These are phyloP conservation scores for Lateolabrax maculatus DNA, from an alignment of 2,797 vertebrate species.

Conservation along the genomic window DNA sequence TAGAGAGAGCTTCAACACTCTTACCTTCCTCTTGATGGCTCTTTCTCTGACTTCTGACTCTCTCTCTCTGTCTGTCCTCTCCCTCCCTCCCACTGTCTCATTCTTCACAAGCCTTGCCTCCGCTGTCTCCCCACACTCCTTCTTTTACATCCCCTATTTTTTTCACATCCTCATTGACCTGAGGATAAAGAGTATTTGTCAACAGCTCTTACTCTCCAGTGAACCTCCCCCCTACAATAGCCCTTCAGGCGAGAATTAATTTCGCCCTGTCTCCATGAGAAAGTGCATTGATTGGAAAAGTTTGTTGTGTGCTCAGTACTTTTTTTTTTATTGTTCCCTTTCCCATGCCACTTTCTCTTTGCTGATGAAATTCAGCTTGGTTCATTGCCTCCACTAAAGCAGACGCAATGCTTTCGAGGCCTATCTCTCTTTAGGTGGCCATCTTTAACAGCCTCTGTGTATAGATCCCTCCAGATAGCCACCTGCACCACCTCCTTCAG, in stretches of 20 bases:
- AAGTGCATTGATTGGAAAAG: slow-evolving; percentile 76
- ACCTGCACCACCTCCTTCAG: background rate
- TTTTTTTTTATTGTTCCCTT: slow-evolving; percentile 55
- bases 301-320: slow-evolving; percentile 63
- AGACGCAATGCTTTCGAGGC: slow-evolving; percentile 32
- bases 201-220: slow-evolving; percentile 72
- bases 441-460: slow-evolving; percentile 23
- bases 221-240: slow-evolving; percentile 47
- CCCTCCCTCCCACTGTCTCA: slow-evolving; percentile 2
- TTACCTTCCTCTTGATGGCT: slow-evolving; percentile 39
- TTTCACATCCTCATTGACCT: slow-evolving; percentile 62
- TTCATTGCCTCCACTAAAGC: slow-evolving; percentile 53
- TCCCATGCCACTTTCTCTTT: slow-evolving; percentile 36
- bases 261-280: slow-evolving; percentile 65
- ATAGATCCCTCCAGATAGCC: slow-evolving; percentile 25
- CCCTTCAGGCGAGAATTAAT: slow-evolving; percentile 69
- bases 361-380: slow-evolving; percentile 51
- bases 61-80: background rate
- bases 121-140: background rate
- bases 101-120: slow-evolving; percentile 9
- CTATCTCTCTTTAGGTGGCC: slow-evolving; percentile 42
- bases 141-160: slow-evolving; percentile 30
- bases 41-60: slow-evolving; percentile 1
- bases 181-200: slow-evolving; percentile 73
- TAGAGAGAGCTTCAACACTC: slow-evolving; percentile 52